Percentiles rank a stretch among this genome's conserved stretches.
phyloP scores from a whole-genome alignment of 2,888 invertebrate genomes.

The Metacarcinus magister region DNA sequence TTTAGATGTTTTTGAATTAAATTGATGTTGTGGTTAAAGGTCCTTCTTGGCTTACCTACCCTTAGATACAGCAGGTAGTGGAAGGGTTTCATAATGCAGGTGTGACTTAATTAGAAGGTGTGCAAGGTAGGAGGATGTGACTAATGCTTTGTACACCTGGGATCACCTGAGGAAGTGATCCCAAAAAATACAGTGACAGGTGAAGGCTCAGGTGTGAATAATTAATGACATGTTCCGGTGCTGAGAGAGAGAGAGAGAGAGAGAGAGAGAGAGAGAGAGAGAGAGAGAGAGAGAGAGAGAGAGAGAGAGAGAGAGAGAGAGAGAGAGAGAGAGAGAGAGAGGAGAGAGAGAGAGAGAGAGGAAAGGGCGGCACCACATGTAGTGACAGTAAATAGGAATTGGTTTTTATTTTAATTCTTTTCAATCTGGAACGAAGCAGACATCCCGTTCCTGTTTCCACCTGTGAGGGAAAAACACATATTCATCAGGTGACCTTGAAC shows the following conservation, averaged over 20 bases:
- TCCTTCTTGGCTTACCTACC: too few relatives aligned
- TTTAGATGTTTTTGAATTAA: neutral
- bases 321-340: conserved; percentile 26
- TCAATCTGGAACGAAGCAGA: conserved; percentile 6
- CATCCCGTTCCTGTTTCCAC: conserved; percentile 41
- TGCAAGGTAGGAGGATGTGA: neutral
- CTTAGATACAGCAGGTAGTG: neutral
- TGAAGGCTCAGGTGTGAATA: neutral
- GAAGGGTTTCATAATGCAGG: neutral
- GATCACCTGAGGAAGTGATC: neutral
- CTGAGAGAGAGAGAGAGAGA: conserved; percentile 31
- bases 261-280: conserved; percentile 47
- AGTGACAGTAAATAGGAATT: conserved; percentile 11
- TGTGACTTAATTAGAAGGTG: neutral
- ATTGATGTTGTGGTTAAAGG: neutral
- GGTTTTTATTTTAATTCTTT: neutral
- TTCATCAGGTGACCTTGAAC: neutral
- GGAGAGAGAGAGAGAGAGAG: neutral
- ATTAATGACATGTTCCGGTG: neutral
- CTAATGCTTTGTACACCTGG: neutral
- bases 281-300: conserved; percentile 47
- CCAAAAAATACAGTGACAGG: neutral
- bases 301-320: conserved; percentile 42
- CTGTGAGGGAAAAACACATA: neutral
- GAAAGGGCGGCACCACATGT: neutral